Conservation (phyloP, 2,888 invertebrate genomes). For the Drosophila paramelanica region DNA sequence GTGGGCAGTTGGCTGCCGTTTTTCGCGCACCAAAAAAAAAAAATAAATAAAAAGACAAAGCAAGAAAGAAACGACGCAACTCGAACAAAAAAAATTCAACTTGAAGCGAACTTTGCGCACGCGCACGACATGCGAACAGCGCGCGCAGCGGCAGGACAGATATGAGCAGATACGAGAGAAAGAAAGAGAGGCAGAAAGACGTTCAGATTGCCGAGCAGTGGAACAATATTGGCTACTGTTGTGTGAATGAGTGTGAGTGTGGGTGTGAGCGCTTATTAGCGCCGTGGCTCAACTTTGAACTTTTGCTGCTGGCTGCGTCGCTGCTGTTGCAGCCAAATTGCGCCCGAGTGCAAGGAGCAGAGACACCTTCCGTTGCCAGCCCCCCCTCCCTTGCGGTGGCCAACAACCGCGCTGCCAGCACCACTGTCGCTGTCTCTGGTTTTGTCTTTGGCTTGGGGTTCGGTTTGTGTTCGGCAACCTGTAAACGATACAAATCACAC, state of each 20-base stretch:
- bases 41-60: constrained; percentile 3
- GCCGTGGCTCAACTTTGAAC: constrained; percentile 27
- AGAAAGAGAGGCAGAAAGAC: neutral
- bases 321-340: constrained; percentile 12
- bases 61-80: neutral
- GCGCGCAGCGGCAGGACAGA: constrained; percentile 35
- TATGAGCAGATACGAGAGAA: constrained; percentile 1
- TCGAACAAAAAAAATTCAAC: constrained; percentile 9
- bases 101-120: constrained; percentile 61
- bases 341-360: neutral
- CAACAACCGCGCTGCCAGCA: neutral
- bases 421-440: neutral
- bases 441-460: constrained; percentile 12
- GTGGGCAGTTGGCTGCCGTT: constrained; percentile 76
- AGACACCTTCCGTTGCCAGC: constrained; percentile 8
- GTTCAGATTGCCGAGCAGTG: neutral
- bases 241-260: neutral
- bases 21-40: constrained; percentile 57
- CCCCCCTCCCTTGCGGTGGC: neutral
- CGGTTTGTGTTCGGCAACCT: constrained; percentile 46
- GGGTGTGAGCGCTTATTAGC: constrained; percentile 20
- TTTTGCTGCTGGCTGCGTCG: neutral
- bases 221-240: constrained; percentile 30
- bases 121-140: constrained; percentile 70
- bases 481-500: constrained; percentile 78